Base-by-base conservation (phyloP, 2,113 vertebrate species). In the Albula glossodonta region DNA sequence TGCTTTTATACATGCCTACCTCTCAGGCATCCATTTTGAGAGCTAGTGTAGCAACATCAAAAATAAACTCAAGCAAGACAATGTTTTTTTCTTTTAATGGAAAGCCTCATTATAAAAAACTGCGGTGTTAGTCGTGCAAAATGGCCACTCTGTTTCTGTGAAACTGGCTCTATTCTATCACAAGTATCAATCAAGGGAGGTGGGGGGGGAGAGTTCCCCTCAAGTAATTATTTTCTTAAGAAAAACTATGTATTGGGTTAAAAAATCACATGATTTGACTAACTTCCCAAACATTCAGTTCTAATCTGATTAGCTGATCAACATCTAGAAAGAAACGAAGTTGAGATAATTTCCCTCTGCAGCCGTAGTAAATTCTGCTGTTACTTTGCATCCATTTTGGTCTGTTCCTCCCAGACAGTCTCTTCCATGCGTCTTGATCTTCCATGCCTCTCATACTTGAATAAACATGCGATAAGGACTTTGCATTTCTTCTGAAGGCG, bases 391-490 rank as follows among this genome's bases (percentile, higher is more conserved):
- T 79, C 78, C 31, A 60, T 13, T 17, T 57, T 50, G 49, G 51
- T 12, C 51, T 22, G n/a, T 10, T 0, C 17, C n/a, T 56, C 51
- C 52, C 25, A 52, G n/a, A 17, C 52, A 57, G 52, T 3, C 51
- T 84, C 22, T 84, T 53, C 51, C 51, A 57, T 51, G 31, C 56
- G 53, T 51, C 25, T 51, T 56, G 57, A 31, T 79, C 7, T 74
- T 31, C 41, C 78, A 17, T 25, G 31, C 5, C 31, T 70, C 50
- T 79, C 70, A 31, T 22, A 74, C 70, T 9, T 19, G 70, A 85
- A 60, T 60, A 60, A 78, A 60, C 84, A 85, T 56, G 77, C 22
- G 19, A 80, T 60, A 22, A 70, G 51, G 83, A 10, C 56, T n/a
- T 49, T 41, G 52, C 19, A 85, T 53, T n/a, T 31, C 53, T 9